phyloP scores from a whole-genome alignment of 2,888 invertebrate genomes.

The Rhagonycha fulva region DNA sequence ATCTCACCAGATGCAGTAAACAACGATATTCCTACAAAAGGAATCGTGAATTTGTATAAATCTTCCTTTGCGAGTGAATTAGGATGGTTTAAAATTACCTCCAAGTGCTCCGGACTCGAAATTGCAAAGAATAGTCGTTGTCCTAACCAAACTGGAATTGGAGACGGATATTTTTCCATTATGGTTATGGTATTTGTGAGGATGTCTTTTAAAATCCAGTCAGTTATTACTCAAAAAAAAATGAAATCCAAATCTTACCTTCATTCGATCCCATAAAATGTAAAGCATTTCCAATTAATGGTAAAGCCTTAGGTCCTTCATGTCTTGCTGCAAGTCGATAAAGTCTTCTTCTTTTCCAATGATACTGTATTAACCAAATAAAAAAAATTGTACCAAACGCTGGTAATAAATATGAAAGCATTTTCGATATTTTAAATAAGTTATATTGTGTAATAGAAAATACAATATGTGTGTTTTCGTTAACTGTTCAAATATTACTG shows the following conservation, averaged over 20 bases:
- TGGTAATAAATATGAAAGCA: background rate
- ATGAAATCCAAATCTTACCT: conserved; percentile 8
- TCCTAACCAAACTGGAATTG: conserved; percentile 26
- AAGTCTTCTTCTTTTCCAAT: conserved; percentile 38
- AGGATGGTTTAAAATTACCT: conserved; percentile 31
- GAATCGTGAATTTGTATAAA: conserved; percentile 25
- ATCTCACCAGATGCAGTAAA: conserved; percentile 33
- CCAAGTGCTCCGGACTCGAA: conserved; percentile 24
- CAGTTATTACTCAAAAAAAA: background rate
- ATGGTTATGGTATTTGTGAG: background rate
- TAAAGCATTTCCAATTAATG: conserved; percentile 40
- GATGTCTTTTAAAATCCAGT: background rate
- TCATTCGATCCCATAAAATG: conserved; percentile 37
- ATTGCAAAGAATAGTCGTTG: conserved; percentile 22
- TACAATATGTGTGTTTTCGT: too few relatives aligned
- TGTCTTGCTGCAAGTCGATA: conserved; percentile 34
- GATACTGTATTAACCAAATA: conserved; percentile 33
- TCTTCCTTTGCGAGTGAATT: conserved; percentile 32
- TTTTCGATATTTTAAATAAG: background rate
- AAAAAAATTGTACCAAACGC: conserved; percentile 9
- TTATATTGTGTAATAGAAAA: too few relatives aligned
- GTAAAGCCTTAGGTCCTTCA: conserved; percentile 38
- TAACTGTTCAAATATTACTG: too few relatives aligned
- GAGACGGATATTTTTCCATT: background rate
- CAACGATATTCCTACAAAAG: conserved; percentile 30